A percentile compares a stretch with the other conserved stretches of the same genome.
Conservation (phyloP, 2,113 vertebrate genomes). For the Heliornis fulica region DNA sequence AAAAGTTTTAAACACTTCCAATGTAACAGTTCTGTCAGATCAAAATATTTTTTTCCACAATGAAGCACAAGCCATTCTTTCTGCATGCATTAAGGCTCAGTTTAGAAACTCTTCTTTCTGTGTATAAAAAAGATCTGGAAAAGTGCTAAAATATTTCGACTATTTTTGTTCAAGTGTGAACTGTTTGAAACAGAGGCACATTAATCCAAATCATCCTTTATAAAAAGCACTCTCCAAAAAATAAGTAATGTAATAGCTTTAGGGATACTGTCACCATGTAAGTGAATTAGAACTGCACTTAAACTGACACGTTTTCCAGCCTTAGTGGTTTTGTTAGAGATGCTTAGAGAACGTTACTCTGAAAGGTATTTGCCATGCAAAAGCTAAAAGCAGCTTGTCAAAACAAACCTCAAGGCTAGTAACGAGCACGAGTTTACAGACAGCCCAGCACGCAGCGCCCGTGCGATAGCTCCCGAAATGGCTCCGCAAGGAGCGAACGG, state of each 20-base stretch:
- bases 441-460: slow-evolving; percentile 61
- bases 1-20: not conserved
- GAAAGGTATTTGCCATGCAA: slow-evolving; percentile 68
- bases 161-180: slow-evolving; percentile 52
- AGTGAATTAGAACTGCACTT: slow-evolving; percentile 63
- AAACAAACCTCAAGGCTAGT: slow-evolving; percentile 44
- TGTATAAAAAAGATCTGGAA: not conserved
- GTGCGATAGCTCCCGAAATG: slow-evolving; percentile 9
- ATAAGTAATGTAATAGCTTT: slow-evolving; percentile 47
- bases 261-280: slow-evolving; percentile 22
- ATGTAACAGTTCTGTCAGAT: slow-evolving; percentile 36
- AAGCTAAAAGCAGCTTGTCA: slow-evolving; percentile 66
- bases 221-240: slow-evolving; percentile 51
- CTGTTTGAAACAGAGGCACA: slow-evolving; percentile 32
- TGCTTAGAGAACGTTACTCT: slow-evolving; percentile 50
- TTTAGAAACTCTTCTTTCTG: not conserved
- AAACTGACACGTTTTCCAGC: slow-evolving; percentile 43
- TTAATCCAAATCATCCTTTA: slow-evolving; percentile 46
- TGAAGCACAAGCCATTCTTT: slow-evolving; percentile 29
- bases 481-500: not conserved
- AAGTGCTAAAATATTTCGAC: slow-evolving; percentile 56
- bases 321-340: slow-evolving; percentile 43
- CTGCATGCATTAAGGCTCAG: slow-evolving; percentile 22
- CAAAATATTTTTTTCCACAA: slow-evolving; percentile 24
- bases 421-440: slow-evolving; percentile 49